Evolutionary conservation across 2,797 vertebrate species (phyloP).

Genomic region (Passerculus sandwichensis): DNA sequence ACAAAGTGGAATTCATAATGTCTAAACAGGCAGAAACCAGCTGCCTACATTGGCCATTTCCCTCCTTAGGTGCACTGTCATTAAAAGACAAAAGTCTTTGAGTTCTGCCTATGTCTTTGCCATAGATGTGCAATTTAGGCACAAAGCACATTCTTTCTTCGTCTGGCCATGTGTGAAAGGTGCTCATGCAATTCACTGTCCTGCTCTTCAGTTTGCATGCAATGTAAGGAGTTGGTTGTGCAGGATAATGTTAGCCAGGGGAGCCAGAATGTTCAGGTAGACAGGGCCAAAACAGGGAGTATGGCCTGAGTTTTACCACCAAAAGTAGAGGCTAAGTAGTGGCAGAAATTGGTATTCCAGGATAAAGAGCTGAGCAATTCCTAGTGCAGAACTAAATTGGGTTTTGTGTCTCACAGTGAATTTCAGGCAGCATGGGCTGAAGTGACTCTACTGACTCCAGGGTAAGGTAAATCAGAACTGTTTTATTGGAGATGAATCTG

Average conservation of each 20-base stretch:
- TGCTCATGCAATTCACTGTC: not conserved
- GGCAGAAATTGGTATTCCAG: not conserved
- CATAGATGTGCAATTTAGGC: not conserved
- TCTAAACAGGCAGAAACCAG: not conserved
- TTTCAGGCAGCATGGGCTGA: not conserved
- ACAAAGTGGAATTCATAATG: not conserved
- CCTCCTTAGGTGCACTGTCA: not conserved
- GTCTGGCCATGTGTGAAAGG: not conserved
- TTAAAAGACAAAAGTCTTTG: not conserved
- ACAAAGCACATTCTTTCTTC: not conserved
- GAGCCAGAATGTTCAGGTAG: not conserved
- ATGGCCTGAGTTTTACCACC: not conserved
- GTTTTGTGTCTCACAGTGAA: not conserved
- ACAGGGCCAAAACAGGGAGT: not conserved
- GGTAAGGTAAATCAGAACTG: not conserved
- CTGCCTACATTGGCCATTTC: not conserved
- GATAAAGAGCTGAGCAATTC: not conserved
- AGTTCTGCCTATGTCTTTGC: not conserved
- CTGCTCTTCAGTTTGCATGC: not conserved
- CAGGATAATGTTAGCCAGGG: not conserved
- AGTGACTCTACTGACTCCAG: not conserved
- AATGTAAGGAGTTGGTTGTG: not conserved
- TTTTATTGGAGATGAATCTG: not conserved
- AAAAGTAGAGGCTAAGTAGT: not conserved
- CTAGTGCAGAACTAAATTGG: not conserved